Evolutionary conservation across 2,113 vertebrate genomes (phyloP), one percentile per base, ranked within the genome.

Genomic region (Hypomesus transpacificus): DNA sequence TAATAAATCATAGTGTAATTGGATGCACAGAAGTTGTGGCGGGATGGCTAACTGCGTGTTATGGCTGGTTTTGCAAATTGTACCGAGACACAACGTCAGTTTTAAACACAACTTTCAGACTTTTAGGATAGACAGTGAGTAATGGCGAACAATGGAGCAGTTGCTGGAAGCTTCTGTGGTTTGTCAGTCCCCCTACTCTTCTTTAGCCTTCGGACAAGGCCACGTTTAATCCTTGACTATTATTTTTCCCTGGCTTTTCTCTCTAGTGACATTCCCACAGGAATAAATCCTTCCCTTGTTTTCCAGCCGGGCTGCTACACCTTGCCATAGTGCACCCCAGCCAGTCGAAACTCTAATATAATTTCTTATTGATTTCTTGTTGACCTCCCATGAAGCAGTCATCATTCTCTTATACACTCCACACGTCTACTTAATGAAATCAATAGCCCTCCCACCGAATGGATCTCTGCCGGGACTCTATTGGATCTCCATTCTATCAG

Each of bases 291-390:
- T 69, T 62, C 59, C 77, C 71, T 79, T 53, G 13, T 82, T 71
- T 82, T 87, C 70, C 75, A 82, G 70, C 71, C 21, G 9, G n/a
- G 60, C 67, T 66, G 76, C 79, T 79, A 80, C 77, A 79, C 75
- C 75, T 70, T 79, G 76, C 67, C 67, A 71, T 72, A 78, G 77
- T 74, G 84, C 83, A 74, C 77, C 78, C 77, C 79, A 84, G 83
- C 75, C 69, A 73, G 84, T 86, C 75, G 75, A 88, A 84, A 84
- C 82, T 78, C 82, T 90, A 88, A 92, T 90, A 89, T 92, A 88
- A 91, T 91, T 93, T 91, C 78, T 74, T 90, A 93, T 93, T 85
- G 92, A 93, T 93, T 92, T 90, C 88, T 92, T 92, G 91, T 92
- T 92, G 91, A 92, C 91, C 91, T 91, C 90, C 87, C 89, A 89